phyloP scores from a whole-genome alignment of 2,797 vertebrate species.

The Bradypodion ventrale region DNA sequence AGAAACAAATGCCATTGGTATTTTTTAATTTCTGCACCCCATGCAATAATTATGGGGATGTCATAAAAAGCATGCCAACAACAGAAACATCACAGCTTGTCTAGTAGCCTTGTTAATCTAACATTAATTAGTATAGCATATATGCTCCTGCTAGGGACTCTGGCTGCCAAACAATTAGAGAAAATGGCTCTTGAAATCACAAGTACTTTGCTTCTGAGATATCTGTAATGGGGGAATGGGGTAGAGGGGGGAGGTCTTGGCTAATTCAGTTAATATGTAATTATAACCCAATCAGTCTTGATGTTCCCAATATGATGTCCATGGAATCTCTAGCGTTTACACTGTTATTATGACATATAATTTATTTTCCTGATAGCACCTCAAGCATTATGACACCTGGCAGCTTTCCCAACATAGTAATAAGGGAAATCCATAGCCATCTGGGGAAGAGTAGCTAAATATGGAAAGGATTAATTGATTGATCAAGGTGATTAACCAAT shows the following conservation, averaged over 20 bases:
- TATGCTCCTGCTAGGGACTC: slow-evolving; percentile 31
- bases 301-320: slow-evolving; percentile 36
- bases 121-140: slow-evolving; percentile 58
- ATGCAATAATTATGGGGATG: slow-evolving; percentile 10
- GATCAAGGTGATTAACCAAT: slow-evolving; percentile 18
- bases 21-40: background rate
- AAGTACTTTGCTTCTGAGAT: slow-evolving; percentile 57
- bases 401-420: slow-evolving; percentile 41
- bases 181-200: slow-evolving; percentile 52
- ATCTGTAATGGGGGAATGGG: slow-evolving; percentile 33
- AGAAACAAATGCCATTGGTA: slow-evolving; percentile 6
- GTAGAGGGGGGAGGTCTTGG: slow-evolving; percentile 26
- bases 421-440: slow-evolving; percentile 37
- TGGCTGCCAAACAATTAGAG: slow-evolving; percentile 65
- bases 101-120: slow-evolving; percentile 41
- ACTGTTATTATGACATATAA: slow-evolving; percentile 47
- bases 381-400: slow-evolving; percentile 46
- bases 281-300: slow-evolving; percentile 65
- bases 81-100: slow-evolving; percentile 31
- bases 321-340: slow-evolving; percentile 48
- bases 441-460: slow-evolving; percentile 46
- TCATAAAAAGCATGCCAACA: slow-evolving; percentile 29
- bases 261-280: slow-evolving; percentile 58
- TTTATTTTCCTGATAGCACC: slow-evolving; percentile 41
- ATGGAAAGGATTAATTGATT: slow-evolving; percentile 13